phyloP scores from a whole-genome alignment of 1,140 invertebrate species.

The Odontomachus brunneus region DNA sequence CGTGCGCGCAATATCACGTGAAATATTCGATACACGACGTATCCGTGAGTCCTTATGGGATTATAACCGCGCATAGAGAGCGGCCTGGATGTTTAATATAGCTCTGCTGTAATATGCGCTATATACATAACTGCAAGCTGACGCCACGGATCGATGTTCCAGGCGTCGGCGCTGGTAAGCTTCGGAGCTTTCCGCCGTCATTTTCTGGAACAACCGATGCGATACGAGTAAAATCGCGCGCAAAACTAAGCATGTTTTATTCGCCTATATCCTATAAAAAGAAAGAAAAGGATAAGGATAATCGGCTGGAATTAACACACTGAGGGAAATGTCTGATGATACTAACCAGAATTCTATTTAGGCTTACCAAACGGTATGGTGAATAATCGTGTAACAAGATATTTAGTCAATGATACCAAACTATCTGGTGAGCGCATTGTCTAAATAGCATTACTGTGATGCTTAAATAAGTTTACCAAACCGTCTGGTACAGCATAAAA shows the following conservation, averaged over 20 bases:
- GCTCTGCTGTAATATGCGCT: constrained; percentile 68
- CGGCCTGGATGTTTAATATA: constrained; percentile 67
- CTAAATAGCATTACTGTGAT: too few species aligned
- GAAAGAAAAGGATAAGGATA: too few species aligned
- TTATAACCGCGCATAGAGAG: constrained; percentile 25
- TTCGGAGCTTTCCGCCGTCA: constrained; percentile 54
- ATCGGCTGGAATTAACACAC: too few species aligned
- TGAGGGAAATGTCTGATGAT: too few species aligned
- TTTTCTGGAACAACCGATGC: constrained; percentile 49
- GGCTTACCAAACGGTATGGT: too few species aligned
- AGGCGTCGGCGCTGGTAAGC: constrained; percentile 78
- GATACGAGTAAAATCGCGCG: constrained; percentile 25
- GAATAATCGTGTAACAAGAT: too few species aligned
- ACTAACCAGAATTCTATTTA: too few species aligned
- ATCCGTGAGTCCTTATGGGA: constrained; percentile 35
- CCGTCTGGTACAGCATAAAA: too few species aligned
- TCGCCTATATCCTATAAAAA: not conserved
- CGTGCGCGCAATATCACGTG: constrained; percentile 22
- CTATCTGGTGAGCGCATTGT: too few species aligned
- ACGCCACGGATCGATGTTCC: constrained; percentile 83
- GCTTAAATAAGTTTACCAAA: too few species aligned
- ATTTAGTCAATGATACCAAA: too few species aligned
- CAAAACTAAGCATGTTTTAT: constrained; percentile 25
- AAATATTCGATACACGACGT: constrained; percentile 29
- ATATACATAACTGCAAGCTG: constrained; percentile 84